Percentiles rank a stretch among this genome's conserved stretches.
Evolutionary conservation across 2,888 invertebrate genomes (phyloP).

Genomic region (Candidula unifasciata): DNA sequence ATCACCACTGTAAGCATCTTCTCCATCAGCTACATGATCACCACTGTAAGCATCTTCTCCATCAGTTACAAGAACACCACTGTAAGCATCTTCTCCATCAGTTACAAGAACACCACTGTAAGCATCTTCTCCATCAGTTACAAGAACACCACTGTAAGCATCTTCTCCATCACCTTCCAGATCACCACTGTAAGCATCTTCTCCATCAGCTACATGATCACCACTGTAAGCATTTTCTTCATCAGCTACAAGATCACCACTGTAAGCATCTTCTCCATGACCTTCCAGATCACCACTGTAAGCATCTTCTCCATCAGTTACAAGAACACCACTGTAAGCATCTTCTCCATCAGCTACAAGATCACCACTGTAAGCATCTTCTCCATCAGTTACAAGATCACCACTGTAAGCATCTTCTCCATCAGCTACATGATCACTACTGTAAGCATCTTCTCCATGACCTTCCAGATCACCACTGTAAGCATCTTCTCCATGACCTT

Average conservation of each 20-base stretch:
- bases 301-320: not conserved
- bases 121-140: no score
- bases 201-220: not conserved
- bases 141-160: no score
- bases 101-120: no score
- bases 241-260: not conserved
- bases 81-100: no score
- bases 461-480: not conserved
- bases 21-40: not conserved
- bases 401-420: not conserved
- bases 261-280: not conserved
- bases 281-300: not conserved
- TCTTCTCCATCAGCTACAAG: not conserved
- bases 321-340: not conserved
- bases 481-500: not conserved
- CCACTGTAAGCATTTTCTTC: no score
- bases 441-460: not conserved
- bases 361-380: no score
- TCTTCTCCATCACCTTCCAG: no score
- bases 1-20: not conserved
- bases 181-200: no score
- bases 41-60: not conserved
- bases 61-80: no score
- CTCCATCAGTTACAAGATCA: no score
- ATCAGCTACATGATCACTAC: not conserved